Evolutionary conservation across 2,888 invertebrate species (phyloP), one percentile per base, ranked within the genome.

Genomic region (Neoitamus cyanurus): DNA sequence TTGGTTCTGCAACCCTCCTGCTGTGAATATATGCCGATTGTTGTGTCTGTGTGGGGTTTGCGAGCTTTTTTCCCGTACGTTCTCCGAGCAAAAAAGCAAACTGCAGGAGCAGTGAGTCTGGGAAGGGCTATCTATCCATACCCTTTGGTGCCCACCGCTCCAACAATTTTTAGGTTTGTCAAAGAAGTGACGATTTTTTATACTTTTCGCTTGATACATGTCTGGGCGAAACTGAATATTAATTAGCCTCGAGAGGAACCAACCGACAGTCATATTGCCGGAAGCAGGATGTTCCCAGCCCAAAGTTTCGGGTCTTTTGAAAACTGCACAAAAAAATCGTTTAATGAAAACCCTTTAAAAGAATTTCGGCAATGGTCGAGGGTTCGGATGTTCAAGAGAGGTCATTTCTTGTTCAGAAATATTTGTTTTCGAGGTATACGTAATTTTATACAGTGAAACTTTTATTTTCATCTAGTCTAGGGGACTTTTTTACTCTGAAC

Each of bases 41-140:
- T 2, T 13, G 11, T 46, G 31, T 13, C 15, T 48, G 34, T 58
- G 58, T 48, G 48, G n/a, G 6, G n/a, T 31, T 58, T 28, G 0
- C 70, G 58, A 78, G 78, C 58, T 78, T 78, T 48, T 77, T 42
- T 25, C 46, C 30, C 42, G 42, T 42, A 13, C 42, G 42, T 42
- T n/a, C 42, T n/a, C n/a, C 42, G 42, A 20, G 20, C 20, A 48
- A 48, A 48, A 48, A 58, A 58, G 58, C 9, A 58, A 58, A 58
- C 5, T 9, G 58, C 9, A 58, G 58, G 6, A 25, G 7, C 58
- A 58, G 58, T 58, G 58, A 58, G 58, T n/a, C 58, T 25, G 58
- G 20, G 25, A 58, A 58, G 58, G 58, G 58, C 58, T 58, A 58
- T 58, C 58, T 58, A 58, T 58, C 58, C 58, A 58, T 9, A 20